These are phyloP conservation scores for Urosaurus nigricauda DNA, from an alignment of 2,797 vertebrate species.

Conservation along the genomic window DNA sequence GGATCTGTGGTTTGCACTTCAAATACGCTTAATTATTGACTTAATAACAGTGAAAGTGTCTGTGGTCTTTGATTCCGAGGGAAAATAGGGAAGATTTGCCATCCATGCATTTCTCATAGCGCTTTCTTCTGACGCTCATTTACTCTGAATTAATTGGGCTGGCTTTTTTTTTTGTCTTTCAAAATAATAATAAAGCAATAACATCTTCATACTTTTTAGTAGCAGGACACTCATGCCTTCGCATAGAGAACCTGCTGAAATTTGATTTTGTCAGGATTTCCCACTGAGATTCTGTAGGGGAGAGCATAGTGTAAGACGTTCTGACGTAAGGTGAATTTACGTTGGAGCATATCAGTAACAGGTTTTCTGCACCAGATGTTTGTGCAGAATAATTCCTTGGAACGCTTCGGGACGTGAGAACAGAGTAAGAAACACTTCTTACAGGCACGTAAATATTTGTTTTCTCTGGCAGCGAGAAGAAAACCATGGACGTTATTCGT, in stretches of 20 bases:
- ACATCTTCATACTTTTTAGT: not conserved
- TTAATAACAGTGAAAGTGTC: constrained; percentile 68
- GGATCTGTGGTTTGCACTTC: constrained; percentile 67
- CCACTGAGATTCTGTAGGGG: too few relatives aligned
- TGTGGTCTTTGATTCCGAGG: constrained; percentile 43
- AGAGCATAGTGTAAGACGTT: too few relatives aligned
- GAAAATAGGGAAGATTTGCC: constrained; percentile 15
- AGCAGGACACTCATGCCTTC: not conserved
- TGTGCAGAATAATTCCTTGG: too few relatives aligned
- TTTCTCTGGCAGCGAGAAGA: too few relatives aligned
- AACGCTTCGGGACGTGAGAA: too few relatives aligned
- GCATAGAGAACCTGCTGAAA: not conserved
- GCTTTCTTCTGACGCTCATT: not conserved
- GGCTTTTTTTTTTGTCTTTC: too few relatives aligned
- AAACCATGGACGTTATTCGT: too few relatives aligned
- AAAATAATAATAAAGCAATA: not conserved
- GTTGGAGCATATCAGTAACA: too few relatives aligned
- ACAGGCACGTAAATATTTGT: too few relatives aligned
- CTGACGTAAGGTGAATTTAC: too few relatives aligned
- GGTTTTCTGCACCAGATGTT: too few relatives aligned
- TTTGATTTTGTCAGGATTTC: not conserved
- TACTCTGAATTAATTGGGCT: not conserved
- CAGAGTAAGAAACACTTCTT: too few relatives aligned
- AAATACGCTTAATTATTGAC: constrained; percentile 75
- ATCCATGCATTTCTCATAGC: rapidly evolving